A percentile compares a stretch with the other conserved stretches of the same genome.
These are phyloP conservation scores for Bovichtus variegatus DNA, from an alignment of 2,797 vertebrate genomes.

Conservation along the genomic window DNA sequence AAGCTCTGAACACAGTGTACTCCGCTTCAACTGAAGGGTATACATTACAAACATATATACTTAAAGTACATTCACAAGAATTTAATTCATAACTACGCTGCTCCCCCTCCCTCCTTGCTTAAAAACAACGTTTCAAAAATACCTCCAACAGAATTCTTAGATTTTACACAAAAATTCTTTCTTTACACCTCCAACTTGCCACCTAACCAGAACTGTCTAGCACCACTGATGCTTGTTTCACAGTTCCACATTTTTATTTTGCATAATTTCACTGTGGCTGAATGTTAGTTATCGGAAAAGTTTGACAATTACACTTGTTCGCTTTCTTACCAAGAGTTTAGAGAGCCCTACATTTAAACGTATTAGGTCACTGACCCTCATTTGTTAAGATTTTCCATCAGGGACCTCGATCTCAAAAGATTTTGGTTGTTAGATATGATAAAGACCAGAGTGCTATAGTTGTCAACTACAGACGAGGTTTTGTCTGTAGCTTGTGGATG, in stretches of 20 bases:
- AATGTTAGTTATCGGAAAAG: neutral
- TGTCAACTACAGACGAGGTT: too few relatives aligned
- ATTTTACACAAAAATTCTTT: conserved; percentile 6
- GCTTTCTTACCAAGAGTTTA: neutral
- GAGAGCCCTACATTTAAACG: too few relatives aligned
- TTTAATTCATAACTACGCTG: neutral
- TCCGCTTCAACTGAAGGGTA: conserved; percentile 4
- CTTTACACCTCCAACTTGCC: neutral
- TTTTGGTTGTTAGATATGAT: too few relatives aligned
- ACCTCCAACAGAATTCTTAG: neutral
- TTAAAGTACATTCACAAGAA: neutral
- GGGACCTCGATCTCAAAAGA: too few relatives aligned
- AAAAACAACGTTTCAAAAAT: too few relatives aligned
- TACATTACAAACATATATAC: neutral
- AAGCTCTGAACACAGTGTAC: neutral
- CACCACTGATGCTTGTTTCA: conserved; percentile 35
- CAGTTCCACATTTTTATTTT: conserved; percentile 19
- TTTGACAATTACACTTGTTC: neutral
- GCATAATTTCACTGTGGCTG: conserved; percentile 11
- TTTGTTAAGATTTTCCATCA: too few relatives aligned
- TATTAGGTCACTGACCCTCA: too few relatives aligned
- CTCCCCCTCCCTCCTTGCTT: neutral
- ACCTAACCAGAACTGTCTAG: conserved; percentile 18
- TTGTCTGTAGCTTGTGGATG: too few relatives aligned
- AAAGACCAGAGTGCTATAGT: too few relatives aligned